These are phyloP conservation scores for Scartelaos histophorus DNA, from an alignment of 2,113 vertebrate species.

Conservation along the genomic window DNA sequence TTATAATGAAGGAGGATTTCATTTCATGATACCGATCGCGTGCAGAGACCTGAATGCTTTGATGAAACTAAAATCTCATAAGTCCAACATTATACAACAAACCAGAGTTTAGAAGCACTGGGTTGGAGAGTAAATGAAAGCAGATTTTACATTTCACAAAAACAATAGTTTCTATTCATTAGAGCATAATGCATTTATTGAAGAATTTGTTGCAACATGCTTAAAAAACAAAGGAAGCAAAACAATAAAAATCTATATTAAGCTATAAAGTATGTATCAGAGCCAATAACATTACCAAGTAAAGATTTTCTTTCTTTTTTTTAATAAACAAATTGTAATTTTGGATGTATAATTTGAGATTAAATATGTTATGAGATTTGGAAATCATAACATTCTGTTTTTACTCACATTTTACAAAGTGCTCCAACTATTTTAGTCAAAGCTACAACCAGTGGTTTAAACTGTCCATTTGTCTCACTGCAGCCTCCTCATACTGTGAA, in stretches of 20 bases:
- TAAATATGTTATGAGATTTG: background rate
- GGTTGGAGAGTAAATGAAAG: background rate
- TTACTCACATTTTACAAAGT: background rate
- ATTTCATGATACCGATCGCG: constrained; percentile 42
- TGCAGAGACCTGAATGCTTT: constrained; percentile 16
- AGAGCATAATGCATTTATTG: background rate
- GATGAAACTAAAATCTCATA: background rate
- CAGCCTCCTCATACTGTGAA: constrained; percentile 16
- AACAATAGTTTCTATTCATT: background rate
- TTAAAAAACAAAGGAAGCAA: background rate
- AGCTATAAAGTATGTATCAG: background rate
- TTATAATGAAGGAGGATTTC: constrained; percentile 27
- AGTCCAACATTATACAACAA: background rate
- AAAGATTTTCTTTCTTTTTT: background rate
- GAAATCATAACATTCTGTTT: background rate
- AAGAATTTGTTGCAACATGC: background rate
- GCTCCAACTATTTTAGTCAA: background rate
- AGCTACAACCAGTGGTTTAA: constrained; percentile 2
- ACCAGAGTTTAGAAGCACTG: background rate
- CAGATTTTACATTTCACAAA: background rate
- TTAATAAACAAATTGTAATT: background rate
- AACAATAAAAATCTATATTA: background rate
- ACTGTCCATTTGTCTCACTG: constrained; percentile 27
- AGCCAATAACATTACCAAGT: background rate
- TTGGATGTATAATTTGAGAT: background rate